Base-by-base conservation (phyloP, 2,113 vertebrate genomes). In the Cavia aperea region DNA sequence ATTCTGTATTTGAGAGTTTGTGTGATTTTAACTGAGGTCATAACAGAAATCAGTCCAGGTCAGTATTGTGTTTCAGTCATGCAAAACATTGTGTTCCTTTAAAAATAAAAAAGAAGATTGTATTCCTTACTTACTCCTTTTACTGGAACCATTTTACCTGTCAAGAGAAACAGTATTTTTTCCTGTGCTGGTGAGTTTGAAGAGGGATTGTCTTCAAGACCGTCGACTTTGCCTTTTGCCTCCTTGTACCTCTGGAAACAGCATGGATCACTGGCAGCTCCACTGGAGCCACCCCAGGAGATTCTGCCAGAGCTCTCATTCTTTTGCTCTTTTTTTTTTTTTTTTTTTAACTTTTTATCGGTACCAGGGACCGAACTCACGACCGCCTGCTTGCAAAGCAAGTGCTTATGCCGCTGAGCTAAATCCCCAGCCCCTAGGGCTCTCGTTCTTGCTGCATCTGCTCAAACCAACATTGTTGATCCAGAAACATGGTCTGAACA, bases 1-100 rank as follows among this genome's bases (percentile, higher is more conserved):
- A 88, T 96, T 97, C 89, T 96, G 96, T 87, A 82, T 79, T 87
- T n/a, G 68, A 96, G 39, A 96, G 79, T 96, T 96, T 91, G 84
- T 95, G 49, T 95, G 83, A 83, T 89, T 96, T 95, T 94, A 95
- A 95, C 77, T 96, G 95, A 93, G 95, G 63, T 90, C 78, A 83
- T 96, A 96, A 91, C 88, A 92, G 92, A 95, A 96, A 94, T 85
- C 90, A 96, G 58, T 79, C 24, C n/a, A 54, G 73, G 43, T 86
- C 79, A 84, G 54, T 58, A 65, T 93, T 88, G 75, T 86, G 86
- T 93, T 81, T 79, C 84, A 56, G n/a, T 21, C 43, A 78, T 62
- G 73, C 65, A 84, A 66, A 90, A 88, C 43, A 73, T 58, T 43
- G 6, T 88, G 21, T 60, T 68, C 24, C 62, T 68, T 31, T 33